Evolutionary conservation across 2,113 vertebrate genomes (phyloP).

Genomic region (Hemicordylus capensis): DNA sequence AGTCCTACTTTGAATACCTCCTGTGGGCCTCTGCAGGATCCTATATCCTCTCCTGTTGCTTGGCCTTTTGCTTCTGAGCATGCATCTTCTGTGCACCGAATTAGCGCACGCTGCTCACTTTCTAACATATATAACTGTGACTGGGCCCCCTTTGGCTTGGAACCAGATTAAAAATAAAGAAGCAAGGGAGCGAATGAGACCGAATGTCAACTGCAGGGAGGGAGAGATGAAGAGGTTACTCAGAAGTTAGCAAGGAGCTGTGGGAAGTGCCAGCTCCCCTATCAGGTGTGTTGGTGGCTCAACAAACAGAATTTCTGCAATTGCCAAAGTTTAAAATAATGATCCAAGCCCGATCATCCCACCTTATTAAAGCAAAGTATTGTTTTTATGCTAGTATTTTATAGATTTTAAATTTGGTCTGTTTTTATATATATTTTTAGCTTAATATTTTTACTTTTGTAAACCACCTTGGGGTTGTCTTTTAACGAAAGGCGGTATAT

Average conservation of each 20-base stretch:
- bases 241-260: conserved; percentile 4
- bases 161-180: neutral
- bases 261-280: neutral
- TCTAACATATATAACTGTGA: neutral
- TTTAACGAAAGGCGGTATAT: no score
- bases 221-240: neutral
- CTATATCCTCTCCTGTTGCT: neutral
- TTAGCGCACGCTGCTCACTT: neutral
- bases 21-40: neutral
- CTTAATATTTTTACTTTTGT: no score
- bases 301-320: neutral
- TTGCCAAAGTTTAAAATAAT: conserved; percentile 1
- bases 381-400: no score
- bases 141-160: neutral
- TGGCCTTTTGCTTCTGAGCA: neutral
- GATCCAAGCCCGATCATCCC: neutral
- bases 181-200: conserved; percentile 16
- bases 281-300: neutral
- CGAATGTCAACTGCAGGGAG: neutral
- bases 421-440: no score
- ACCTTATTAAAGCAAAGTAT: neutral
- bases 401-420: no score
- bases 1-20: conserved; percentile 12
- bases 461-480: no score
- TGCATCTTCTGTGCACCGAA: neutral